Evolutionary conservation across 2,797 vertebrate species (phyloP).

Genomic region (Sebastes hubbsi): DNA sequence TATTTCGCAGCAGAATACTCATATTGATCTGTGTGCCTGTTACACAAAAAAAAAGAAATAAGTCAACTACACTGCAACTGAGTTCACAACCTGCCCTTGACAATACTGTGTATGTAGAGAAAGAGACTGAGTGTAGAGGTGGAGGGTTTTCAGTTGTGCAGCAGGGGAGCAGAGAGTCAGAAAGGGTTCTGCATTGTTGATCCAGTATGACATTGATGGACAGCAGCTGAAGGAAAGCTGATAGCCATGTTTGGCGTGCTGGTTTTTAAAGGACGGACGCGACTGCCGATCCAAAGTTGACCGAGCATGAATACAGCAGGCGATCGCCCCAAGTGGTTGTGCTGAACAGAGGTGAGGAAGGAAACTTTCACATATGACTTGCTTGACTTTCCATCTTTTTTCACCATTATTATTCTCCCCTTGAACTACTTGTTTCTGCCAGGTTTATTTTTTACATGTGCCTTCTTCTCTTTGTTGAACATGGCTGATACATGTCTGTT

Average conservation of each 20-base stretch:
- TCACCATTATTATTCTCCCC: conserved; percentile 54
- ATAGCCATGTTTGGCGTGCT: conserved; percentile 87
- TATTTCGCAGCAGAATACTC: conserved; percentile 75
- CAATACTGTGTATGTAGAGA: conserved; percentile 63
- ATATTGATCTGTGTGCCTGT: conserved; percentile 79
- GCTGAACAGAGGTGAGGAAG: conserved; percentile 55
- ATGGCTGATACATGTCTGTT: conserved; percentile 23
- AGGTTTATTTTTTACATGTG: conserved; percentile 53
- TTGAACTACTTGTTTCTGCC: conserved; percentile 57
- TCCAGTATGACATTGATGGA: conserved; percentile 88
- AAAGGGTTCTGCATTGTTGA: conserved; percentile 88
- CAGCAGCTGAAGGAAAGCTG: conserved; percentile 87
- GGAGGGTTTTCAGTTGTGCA: conserved; percentile 71
- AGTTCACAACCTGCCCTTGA: conserved; percentile 81
- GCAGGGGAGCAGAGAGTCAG: conserved; percentile 74
- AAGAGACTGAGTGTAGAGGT: conserved; percentile 53
- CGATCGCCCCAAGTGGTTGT: conserved; percentile 77
- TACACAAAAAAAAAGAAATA: conserved; percentile 83
- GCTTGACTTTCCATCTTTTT: conserved; percentile 72
- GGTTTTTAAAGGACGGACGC: conserved; percentile 84
- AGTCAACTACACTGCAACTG: conserved; percentile 69
- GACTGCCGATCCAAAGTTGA: conserved; percentile 83
- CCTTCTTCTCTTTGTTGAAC: conserved; percentile 41
- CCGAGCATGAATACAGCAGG: conserved; percentile 82
- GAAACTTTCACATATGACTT: conserved; percentile 75